These are phyloP conservation scores for Percopsis omiscomaycus DNA, from an alignment of 2,797 vertebrate species.

Conservation along the genomic window DNA sequence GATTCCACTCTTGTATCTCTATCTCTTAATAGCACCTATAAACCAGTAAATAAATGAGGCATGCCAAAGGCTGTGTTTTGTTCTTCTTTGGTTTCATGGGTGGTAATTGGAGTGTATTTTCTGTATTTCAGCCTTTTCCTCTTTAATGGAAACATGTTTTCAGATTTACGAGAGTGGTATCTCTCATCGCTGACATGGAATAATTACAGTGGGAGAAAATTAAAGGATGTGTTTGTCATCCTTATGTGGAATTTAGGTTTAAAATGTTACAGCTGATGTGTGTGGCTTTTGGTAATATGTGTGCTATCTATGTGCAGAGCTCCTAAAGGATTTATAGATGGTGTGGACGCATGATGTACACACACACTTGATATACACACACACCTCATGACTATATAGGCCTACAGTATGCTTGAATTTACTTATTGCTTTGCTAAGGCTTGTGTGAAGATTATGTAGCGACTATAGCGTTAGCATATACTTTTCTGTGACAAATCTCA, in stretches of 20 bases:
- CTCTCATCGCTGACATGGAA: conserved; percentile 23
- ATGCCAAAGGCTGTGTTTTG: too few relatives aligned
- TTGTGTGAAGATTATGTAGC: neutral
- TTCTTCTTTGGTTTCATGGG: too few relatives aligned
- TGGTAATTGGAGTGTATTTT: too few relatives aligned
- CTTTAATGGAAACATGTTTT: too few relatives aligned
- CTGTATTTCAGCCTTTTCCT: too few relatives aligned
- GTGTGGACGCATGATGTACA: conserved; percentile 9
- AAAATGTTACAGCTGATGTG: conserved; percentile 24
- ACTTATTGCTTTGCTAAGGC: conserved; percentile 25
- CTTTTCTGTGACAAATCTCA: neutral
- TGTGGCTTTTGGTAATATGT: conserved; percentile 13
- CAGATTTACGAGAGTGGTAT: too few relatives aligned
- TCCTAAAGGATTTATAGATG: conserved; percentile 51
- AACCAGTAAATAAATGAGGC: too few relatives aligned
- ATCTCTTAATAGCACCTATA: too few relatives aligned
- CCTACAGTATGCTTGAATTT: conserved; percentile 20
- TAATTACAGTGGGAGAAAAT: conserved; percentile 58
- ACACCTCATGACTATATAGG: conserved; percentile 2
- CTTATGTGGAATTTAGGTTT: conserved; percentile 31
- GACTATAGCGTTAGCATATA: conserved; percentile 11
- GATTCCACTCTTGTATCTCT: too few relatives aligned
- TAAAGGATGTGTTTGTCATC: conserved; percentile 53
- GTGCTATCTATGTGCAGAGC: conserved; percentile 10
- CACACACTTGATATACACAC: neutral